Conservation (phyloP, 92 coral and sea anemone genomes). For the Parazoanthus atlanticus region DNA sequence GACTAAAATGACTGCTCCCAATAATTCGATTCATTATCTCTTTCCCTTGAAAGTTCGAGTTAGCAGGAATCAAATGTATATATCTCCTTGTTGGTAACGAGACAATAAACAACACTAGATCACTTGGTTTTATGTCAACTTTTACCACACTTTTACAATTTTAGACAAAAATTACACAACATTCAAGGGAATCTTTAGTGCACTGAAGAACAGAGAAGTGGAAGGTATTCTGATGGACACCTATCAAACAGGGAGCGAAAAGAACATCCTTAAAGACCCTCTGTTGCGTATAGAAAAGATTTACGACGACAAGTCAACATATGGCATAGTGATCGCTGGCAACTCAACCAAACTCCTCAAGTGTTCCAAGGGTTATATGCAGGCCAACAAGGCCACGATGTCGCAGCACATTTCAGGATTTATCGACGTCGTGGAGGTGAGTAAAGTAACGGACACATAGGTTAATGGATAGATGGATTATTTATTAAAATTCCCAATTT, state of each 20-base stretch:
- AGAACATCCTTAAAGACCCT: conserved; percentile 54
- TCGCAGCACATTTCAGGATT: conserved; percentile 64
- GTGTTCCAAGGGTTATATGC: conserved; percentile 76
- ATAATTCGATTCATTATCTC: too few relatives aligned
- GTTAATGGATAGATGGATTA: too few relatives aligned
- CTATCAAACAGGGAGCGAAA: conserved; percentile 74
- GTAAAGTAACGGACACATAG: not conserved
- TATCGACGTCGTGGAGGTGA: conserved; percentile 58
- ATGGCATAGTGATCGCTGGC: conserved; percentile 83
- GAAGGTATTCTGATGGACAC: conserved; percentile 81
- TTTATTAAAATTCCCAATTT: too few relatives aligned
- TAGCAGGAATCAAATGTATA: too few relatives aligned
- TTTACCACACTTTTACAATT: not conserved
- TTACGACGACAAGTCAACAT: conserved; percentile 69
- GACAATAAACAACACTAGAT: too few relatives aligned
- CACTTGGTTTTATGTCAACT: not conserved
- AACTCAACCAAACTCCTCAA: conserved; percentile 61
- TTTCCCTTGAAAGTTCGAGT: too few relatives aligned
- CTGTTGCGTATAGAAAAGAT: conserved; percentile 62
- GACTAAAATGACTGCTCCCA: too few relatives aligned
- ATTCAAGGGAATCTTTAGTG: conserved; percentile 62
- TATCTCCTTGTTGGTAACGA: too few relatives aligned
- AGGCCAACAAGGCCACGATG: conserved; percentile 57
- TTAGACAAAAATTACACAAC: conserved; percentile 58
- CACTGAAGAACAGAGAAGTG: conserved; percentile 60